Evolutionary conservation across 2,888 invertebrate genomes (phyloP), one percentile per base, ranked within the genome.

Genomic region (Sialis lutaria): DNA sequence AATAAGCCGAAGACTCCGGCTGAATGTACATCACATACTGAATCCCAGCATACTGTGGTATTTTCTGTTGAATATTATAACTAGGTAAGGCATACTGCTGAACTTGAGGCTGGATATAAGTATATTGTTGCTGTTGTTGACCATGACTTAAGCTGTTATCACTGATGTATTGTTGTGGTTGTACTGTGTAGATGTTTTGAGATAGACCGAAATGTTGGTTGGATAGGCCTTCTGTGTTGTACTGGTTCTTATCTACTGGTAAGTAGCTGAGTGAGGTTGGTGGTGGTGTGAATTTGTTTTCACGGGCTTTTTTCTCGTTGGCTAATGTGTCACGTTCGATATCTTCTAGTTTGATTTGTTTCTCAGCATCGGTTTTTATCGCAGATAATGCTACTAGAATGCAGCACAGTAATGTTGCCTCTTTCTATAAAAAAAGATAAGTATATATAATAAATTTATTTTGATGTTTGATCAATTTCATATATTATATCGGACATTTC

Each of bases 271-370:
- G 60, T 31, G 9, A 6, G 6, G 33, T 30, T 42, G 13, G 13
- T 37, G 52, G 47, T 35, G 40, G n/a, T n/a, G 33, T 34, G n/a
- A 31, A 13, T 7, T 9, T 40, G 4, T 37, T 49, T 33, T 49
- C 50, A 44, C 48, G 51, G 48, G 61, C 63, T 53, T 67, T 66
- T 52, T 68, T 67, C 60, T 79, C 78, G 53, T 70, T 73, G 45
- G 72, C 72, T 46, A 78, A 61, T 56, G 78, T 81, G 55, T 83
- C 83, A 34, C 74, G 71, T 58, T 85, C 83, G 52, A 84, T 80
- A 61, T 84, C 84, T 60, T 83, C 80, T 43, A 84, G 65, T 53
- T 79, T 75, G 48, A 82, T 71, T 62, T 79, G 80, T 58, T 75
- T 73, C 48, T 78, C 75, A 40, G 22, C 22, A 22, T 22, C 4